Evolutionary conservation across 2,113 vertebrate genomes (phyloP).

Genomic region (Hemichromis elongatus): DNA sequence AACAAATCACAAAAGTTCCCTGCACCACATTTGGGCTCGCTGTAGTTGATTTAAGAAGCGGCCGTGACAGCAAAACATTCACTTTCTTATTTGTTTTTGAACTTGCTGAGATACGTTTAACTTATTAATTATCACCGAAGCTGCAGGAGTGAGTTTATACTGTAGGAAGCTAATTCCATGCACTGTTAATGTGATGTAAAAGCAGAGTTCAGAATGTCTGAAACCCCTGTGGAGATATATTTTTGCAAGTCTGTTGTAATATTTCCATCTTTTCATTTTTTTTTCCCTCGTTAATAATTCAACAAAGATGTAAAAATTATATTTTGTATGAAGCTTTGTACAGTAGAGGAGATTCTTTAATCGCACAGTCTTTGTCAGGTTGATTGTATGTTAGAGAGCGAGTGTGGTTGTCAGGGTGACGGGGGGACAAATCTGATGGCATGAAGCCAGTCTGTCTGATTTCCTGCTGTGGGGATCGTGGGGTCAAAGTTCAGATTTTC

Average conservation of each 20-base stretch:
- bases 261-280: neutral
- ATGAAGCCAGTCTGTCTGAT: constrained; percentile 46
- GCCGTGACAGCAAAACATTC: neutral
- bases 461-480: constrained; percentile 28
- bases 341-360: constrained; percentile 7
- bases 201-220: neutral
- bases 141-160: neutral
- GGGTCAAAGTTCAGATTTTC: constrained; percentile 1
- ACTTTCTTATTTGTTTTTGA: neutral
- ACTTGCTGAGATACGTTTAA: neutral
- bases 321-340: constrained; percentile 54
- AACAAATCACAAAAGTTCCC: neutral
- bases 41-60: neutral
- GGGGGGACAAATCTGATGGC: constrained; percentile 21
- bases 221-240: constrained; percentile 28
- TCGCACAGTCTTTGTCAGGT: neutral
- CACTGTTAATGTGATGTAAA: neutral
- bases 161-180: neutral
- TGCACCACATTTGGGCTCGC: neutral
- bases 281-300: neutral
- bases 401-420: neutral
- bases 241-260: constrained; percentile 20
- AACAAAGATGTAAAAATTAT: constrained; percentile 21
- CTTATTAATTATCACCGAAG: neutral
- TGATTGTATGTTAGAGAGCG: neutral